A percentile compares a stretch with the other conserved stretches of the same genome.
Conservation (phyloP, 2,888 invertebrate species). For the Torymus aiolomorphi region DNA sequence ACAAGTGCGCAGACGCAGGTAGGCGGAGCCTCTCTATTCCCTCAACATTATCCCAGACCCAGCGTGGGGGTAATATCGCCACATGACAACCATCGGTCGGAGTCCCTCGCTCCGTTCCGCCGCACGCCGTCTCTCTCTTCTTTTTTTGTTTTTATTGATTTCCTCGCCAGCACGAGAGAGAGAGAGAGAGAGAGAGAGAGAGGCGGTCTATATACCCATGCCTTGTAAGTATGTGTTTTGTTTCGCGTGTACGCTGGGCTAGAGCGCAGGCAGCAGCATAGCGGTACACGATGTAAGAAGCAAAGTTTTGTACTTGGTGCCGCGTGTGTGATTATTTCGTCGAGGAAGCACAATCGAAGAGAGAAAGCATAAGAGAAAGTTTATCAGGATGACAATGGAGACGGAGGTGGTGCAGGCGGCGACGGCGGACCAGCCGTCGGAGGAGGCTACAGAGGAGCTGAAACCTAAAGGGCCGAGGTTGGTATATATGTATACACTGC, state of each 20-base stretch:
- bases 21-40: not conserved
- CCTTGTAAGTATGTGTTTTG: conserved; percentile 21
- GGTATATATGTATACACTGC: not conserved
- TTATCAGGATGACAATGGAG: conserved; percentile 43
- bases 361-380: too few relatives aligned
- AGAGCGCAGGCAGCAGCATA: too few relatives aligned
- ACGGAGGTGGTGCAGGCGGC: conserved; percentile 20
- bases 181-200: too few relatives aligned
- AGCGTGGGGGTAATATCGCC: not conserved
- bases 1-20: not conserved
- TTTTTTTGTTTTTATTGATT: conserved; percentile 50
- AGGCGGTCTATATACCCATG: too few relatives aligned
- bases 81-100: not conserved
- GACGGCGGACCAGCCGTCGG: conserved; percentile 5
- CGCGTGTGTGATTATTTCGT: too few relatives aligned
- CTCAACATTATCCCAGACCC: not conserved
- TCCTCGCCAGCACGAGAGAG: not conserved
- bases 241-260: conserved; percentile 16
- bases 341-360: too few relatives aligned
- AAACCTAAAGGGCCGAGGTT: conserved; percentile 47
- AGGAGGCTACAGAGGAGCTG: conserved; percentile 30
- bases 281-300: too few relatives aligned
- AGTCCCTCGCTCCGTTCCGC: too few relatives aligned
- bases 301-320: too few relatives aligned
- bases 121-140: conserved; percentile 10